Evolutionary conservation across 2,113 vertebrate genomes (phyloP).

Genomic region (Pantherophis guttatus): DNA sequence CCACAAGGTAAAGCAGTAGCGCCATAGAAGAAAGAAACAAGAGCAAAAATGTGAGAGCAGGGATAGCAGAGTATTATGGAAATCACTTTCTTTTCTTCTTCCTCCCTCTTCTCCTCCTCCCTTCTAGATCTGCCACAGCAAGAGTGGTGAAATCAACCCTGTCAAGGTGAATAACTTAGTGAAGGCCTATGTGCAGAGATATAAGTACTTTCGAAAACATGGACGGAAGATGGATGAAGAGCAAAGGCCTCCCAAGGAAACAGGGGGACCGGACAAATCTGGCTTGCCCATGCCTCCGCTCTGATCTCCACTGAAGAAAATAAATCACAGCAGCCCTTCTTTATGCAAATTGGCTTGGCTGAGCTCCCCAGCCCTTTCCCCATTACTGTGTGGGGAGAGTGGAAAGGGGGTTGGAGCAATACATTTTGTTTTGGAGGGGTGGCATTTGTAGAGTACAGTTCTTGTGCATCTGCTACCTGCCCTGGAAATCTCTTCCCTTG

Average conservation of each 20-base stretch:
- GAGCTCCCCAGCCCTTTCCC: slow-evolving; percentile 10
- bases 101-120: not conserved
- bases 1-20: slow-evolving; percentile 79
- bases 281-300: slow-evolving; percentile 65
- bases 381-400: not conserved
- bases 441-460: slow-evolving; percentile 1
- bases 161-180: slow-evolving; percentile 92
- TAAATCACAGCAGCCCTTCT: not conserved
- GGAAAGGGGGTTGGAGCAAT: slow-evolving; percentile 12
- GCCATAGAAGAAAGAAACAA: accelerated
- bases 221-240: slow-evolving; percentile 86
- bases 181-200: slow-evolving; percentile 89
- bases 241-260: slow-evolving; percentile 65
- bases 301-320: slow-evolving; percentile 38
- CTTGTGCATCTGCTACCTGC: not conserved
- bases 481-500: not conserved
- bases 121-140: slow-evolving; percentile 90
- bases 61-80: not conserved
- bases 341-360: slow-evolving; percentile 30
- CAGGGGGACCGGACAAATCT: slow-evolving; percentile 60
- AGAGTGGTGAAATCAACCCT: slow-evolving; percentile 91
- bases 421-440: slow-evolving; percentile 2
- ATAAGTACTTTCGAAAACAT: slow-evolving; percentile 92
- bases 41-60: accelerated
- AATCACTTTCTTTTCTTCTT: not conserved